phyloP scores from a whole-genome alignment of 2,797 vertebrate genomes.

The Dipus sagitta region DNA sequence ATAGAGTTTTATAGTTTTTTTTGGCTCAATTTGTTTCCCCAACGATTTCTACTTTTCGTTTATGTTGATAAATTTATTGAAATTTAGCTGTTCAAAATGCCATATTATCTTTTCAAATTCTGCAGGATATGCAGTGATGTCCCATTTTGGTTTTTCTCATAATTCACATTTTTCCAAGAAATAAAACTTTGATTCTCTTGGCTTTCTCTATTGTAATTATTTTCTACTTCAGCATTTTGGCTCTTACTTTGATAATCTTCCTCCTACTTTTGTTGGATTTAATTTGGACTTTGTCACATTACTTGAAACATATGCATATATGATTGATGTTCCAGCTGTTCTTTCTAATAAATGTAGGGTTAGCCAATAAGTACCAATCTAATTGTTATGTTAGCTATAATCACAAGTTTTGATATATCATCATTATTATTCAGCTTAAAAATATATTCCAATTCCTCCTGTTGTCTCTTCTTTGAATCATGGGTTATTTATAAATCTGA shows the following conservation, averaged over 20 bases:
- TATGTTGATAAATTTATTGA: conserved; percentile 21
- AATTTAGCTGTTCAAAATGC: not conserved
- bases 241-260: not conserved
- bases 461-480: not conserved
- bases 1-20: conserved; percentile 17
- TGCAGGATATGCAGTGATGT: not conserved
- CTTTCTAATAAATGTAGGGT: not conserved
- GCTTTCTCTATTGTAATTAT: not conserved
- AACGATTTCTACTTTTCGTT: conserved; percentile 19
- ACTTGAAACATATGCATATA: not conserved
- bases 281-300: not conserved
- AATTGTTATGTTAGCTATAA: not conserved
- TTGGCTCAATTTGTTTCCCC: not conserved
- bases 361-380: not conserved
- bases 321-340: not conserved
- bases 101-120: not conserved
- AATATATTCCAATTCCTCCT: not conserved
- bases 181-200: not conserved
- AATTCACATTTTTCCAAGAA: conserved; percentile 3
- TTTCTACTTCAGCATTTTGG: not conserved
- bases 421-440: not conserved
- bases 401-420: not conserved
- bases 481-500: not conserved
- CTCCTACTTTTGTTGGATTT: not conserved
- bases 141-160: not conserved